These are phyloP conservation scores for Rhinogobius similis DNA, from an alignment of 2,113 vertebrate genomes.

Conservation along the genomic window DNA sequence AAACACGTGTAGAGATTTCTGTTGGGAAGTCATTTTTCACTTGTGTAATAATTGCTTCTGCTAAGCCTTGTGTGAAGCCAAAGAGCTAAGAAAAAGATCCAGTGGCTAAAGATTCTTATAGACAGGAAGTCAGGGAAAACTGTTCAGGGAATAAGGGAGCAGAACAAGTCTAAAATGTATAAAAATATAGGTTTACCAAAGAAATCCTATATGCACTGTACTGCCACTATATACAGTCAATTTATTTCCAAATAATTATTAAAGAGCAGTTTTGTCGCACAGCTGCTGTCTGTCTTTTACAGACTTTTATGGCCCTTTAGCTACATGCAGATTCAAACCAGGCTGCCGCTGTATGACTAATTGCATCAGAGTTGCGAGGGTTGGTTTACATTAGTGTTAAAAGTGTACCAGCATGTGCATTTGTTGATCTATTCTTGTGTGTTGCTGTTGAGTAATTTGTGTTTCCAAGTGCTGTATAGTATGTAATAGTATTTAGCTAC, in stretches of 20 bases:
- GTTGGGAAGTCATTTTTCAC: constrained; percentile 49
- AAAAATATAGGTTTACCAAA: constrained; percentile 44
- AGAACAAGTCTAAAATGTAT: constrained; percentile 44
- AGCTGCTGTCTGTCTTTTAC: constrained; percentile 51
- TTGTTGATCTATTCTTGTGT: not conserved
- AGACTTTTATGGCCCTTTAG: constrained; percentile 7
- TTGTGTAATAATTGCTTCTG: constrained; percentile 43
- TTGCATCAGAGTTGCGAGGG: not conserved
- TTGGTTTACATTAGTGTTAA: not conserved
- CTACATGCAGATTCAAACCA: not conserved
- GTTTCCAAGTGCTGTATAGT: not conserved
- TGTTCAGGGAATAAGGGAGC: constrained; percentile 50
- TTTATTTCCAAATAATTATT: constrained; percentile 35
- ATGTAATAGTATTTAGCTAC: not conserved
- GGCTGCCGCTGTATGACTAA: not conserved
- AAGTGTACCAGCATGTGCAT: not conserved
- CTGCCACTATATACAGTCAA: constrained; percentile 17
- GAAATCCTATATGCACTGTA: constrained; percentile 25
- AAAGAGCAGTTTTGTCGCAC: constrained; percentile 33
- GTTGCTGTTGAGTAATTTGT: not conserved
- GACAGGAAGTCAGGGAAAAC: constrained; percentile 67
- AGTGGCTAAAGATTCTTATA: constrained; percentile 45
- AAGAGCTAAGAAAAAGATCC: constrained; percentile 10
- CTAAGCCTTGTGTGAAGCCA: constrained; percentile 25
- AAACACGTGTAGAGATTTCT: constrained; percentile 43